Conservation (phyloP, 2,888 invertebrate genomes). For the Baronia brevicornis region DNA sequence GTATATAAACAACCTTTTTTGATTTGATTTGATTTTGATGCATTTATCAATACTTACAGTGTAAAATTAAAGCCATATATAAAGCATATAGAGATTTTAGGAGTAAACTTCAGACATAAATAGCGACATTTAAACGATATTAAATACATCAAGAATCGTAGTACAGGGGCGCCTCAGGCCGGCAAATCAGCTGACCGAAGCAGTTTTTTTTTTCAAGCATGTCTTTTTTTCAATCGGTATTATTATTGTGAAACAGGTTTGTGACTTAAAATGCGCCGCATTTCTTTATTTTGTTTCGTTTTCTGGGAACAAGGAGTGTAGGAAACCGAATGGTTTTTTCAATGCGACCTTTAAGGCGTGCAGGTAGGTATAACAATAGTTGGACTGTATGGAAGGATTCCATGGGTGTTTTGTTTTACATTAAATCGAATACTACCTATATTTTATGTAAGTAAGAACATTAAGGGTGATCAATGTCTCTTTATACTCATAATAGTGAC, state of each 20-base stretch:
- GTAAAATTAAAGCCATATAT: too few species aligned
- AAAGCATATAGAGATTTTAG: too few species aligned
- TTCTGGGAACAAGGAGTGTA: slow-evolving; percentile 26
- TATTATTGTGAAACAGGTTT: slow-evolving; percentile 28
- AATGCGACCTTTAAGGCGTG: slow-evolving; percentile 17
- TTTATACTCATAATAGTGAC: too few species aligned
- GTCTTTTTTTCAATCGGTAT: slow-evolving; percentile 27
- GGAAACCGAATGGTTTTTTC: slow-evolving; percentile 19
- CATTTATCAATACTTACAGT: too few species aligned
- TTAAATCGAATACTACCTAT: too few species aligned
- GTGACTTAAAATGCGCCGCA: slow-evolving; percentile 24
- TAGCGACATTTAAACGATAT: slow-evolving; percentile 4
- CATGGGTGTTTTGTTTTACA: too few species aligned
- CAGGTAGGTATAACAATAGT: slow-evolving; percentile 24
- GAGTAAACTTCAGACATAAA: too few species aligned
- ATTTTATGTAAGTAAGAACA: too few species aligned
- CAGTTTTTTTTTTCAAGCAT: slow-evolving; percentile 21
- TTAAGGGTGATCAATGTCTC: too few species aligned
- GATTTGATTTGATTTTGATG: too few species aligned
- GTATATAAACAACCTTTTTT: too few species aligned
- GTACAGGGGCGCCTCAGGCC: slow-evolving; percentile 30
- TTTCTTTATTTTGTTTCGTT: slow-evolving; percentile 28
- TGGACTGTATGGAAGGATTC: slow-evolving; percentile 1
- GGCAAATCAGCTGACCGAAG: slow-evolving; percentile 30
- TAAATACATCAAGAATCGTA: not conserved